Conservation (phyloP, 2,888 invertebrate genomes). For the Ophioninae sp. region DNA sequence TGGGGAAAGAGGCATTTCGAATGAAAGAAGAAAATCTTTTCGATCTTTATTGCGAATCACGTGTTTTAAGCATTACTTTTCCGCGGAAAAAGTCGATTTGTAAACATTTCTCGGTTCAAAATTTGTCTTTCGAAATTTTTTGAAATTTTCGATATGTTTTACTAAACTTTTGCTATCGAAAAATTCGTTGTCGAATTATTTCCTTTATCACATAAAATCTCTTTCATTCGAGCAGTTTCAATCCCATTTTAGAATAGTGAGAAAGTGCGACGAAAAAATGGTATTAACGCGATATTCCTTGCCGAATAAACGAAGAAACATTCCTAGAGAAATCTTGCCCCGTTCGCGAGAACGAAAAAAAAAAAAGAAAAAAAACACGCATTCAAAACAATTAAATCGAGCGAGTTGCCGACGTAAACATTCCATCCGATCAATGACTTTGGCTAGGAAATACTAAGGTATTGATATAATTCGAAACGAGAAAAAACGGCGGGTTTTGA, state of each 20-base stretch:
- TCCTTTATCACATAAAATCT: background rate
- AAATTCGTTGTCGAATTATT: background rate
- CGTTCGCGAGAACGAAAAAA: constrained; percentile 31
- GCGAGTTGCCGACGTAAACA: constrained; percentile 69
- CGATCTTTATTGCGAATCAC: background rate
- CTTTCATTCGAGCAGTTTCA: constrained; percentile 2
- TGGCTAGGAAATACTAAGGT: constrained; percentile 35
- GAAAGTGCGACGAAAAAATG: constrained; percentile 15
- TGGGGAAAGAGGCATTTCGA: background rate
- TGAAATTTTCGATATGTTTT: too few species aligned
- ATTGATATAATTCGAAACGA: constrained; percentile 11
- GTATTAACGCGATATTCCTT: constrained; percentile 65
- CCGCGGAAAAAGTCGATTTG: background rate
- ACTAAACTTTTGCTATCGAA: too few species aligned
- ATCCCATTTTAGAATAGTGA: constrained; percentile 4
- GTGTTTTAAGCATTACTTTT: background rate
- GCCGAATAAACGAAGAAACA: constrained; percentile 62
- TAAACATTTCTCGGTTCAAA: background rate
- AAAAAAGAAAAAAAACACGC: background rate
- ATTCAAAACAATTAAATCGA: constrained; percentile 36
- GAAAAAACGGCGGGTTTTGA: background rate
- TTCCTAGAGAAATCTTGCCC: constrained; percentile 61
- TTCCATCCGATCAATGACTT: constrained; percentile 73
- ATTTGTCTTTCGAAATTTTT: too few species aligned
- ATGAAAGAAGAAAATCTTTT: background rate